phyloP scores from a whole-genome alignment of 2,797 vertebrate genomes.

The Kryptolebias ocellatus region DNA sequence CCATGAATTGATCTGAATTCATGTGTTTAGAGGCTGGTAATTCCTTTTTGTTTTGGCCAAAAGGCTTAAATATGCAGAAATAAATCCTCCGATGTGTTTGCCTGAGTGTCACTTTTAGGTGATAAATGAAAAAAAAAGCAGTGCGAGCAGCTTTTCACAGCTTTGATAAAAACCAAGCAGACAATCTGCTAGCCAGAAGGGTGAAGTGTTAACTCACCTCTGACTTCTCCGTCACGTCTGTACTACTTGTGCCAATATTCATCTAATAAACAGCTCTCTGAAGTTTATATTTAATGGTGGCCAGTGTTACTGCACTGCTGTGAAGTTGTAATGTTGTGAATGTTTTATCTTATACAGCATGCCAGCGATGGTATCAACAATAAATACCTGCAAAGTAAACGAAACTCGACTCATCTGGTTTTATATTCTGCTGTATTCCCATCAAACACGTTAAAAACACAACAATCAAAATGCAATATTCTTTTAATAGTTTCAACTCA shows the following conservation, averaged over 20 bases:
- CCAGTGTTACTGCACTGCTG: conserved; percentile 50
- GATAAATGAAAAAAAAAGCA: neutral
- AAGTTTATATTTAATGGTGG: conserved; percentile 41
- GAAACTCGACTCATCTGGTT: conserved; percentile 15
- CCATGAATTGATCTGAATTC: conserved; percentile 59
- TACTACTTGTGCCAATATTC: conserved; percentile 52
- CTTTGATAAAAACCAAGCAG: conserved; percentile 34
- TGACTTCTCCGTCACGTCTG: conserved; percentile 49
- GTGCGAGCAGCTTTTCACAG: conserved; percentile 27
- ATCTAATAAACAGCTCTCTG: conserved; percentile 31
- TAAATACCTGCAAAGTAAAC: conserved; percentile 47
- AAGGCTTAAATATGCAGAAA: conserved; percentile 21
- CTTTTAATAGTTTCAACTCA: conserved; percentile 65
- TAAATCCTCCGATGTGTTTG: conserved; percentile 31
- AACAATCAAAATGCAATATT: conserved; percentile 40
- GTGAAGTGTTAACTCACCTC: conserved; percentile 42
- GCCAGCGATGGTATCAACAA: conserved; percentile 58
- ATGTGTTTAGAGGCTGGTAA: conserved; percentile 45
- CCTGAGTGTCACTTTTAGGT: conserved; percentile 35
- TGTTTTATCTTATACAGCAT: conserved; percentile 72
- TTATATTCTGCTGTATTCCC: neutral
- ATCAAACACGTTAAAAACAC: conserved; percentile 35
- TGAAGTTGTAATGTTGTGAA: conserved; percentile 65
- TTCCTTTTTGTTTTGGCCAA: conserved; percentile 11
- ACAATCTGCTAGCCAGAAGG: conserved; percentile 48